Evolutionary conservation across 2,888 invertebrate genomes (phyloP), one percentile per base, ranked within the genome.

Genomic region (Conistra vaccinii): DNA sequence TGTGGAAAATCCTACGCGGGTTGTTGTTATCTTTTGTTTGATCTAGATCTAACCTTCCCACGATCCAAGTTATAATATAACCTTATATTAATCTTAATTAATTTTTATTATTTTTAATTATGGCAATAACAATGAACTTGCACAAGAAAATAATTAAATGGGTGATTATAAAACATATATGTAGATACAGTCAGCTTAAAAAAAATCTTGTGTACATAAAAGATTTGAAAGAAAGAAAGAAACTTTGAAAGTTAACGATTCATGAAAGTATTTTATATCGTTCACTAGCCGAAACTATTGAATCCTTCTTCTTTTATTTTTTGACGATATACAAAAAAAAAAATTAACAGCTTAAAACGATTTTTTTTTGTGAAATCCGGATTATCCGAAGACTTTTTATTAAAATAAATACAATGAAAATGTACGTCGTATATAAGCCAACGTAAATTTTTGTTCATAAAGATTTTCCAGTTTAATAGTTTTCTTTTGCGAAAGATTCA

Each of bases 401-500:
- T 42, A 3, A 42, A 14, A 42, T 14, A 42, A 42, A 42, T 1
- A 14, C n/a, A 68, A 60, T 73, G 14, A 45, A 35, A 78, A 45
- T 53, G 10, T 53, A 42, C 5, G 12, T 12, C 29, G 5, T n/a
- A 35, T 35, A 20, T 6, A 12, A 42, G 4, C 10, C 14, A 62
- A 71, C 35, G 26, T 29, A n/a, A n/a, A n/a, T n/a, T n/a, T n/a
- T n/a, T n/a, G n/a, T 14, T 68, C 6, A 57, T 71, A 62, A 58
- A 74, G 66, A 65, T 73, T 51, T 73, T 70, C 60, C 53, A 70
- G 70, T 80, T 83, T 81, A 67, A 26, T 75, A 57, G 57, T 79
- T 73, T 69, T 79, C 48, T 48, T 76, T 85, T 79, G 55, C 80
- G 76, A 79, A 87, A 86, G 32, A 78, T 66, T 78, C 69, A 68